Evolutionary conservation across 2,113 vertebrate genomes (phyloP).

Genomic region (Nycticebus coucang): DNA sequence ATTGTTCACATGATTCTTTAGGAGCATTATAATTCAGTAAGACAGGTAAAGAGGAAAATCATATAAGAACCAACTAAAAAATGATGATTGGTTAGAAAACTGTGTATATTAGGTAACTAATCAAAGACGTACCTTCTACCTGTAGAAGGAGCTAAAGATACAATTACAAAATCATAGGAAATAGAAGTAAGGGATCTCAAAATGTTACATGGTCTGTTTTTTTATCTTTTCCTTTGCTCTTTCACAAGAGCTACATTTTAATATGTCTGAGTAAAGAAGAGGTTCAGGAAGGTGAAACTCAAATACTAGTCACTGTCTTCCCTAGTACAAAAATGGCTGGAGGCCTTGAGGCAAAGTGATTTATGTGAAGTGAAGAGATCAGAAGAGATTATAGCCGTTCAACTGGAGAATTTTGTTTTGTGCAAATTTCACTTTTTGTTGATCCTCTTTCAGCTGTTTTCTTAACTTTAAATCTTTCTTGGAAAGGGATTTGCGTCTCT

Average conservation of each 20-base stretch:
- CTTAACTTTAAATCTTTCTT: conserved; percentile 28
- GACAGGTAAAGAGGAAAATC: neutral
- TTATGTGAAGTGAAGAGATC: conserved; percentile 31
- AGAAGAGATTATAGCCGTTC: conserved; percentile 27
- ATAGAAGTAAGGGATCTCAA: neutral
- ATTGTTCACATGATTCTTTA: neutral
- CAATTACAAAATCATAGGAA: conserved; percentile 34
- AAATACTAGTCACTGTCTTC: conserved; percentile 20
- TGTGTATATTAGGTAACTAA: neutral
- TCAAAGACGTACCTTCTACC: neutral
- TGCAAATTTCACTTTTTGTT: conserved; percentile 28
- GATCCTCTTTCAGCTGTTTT: conserved; percentile 33
- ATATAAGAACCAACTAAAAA: neutral
- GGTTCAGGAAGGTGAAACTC: conserved; percentile 42
- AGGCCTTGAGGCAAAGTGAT: neutral
- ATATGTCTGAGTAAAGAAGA: neutral
- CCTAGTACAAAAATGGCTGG: neutral
- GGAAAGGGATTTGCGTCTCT: conserved; percentile 19
- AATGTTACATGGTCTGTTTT: conserved; percentile 13
- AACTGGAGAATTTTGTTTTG: neutral
- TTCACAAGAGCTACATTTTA: conserved; percentile 33
- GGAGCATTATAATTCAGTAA: neutral
- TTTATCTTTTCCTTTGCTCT: neutral
- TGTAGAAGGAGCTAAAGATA: neutral
- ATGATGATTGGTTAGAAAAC: neutral